These are phyloP conservation scores for Heterodera schachtii DNA, from an alignment of 1,140 invertebrate species.

Conservation along the genomic window DNA sequence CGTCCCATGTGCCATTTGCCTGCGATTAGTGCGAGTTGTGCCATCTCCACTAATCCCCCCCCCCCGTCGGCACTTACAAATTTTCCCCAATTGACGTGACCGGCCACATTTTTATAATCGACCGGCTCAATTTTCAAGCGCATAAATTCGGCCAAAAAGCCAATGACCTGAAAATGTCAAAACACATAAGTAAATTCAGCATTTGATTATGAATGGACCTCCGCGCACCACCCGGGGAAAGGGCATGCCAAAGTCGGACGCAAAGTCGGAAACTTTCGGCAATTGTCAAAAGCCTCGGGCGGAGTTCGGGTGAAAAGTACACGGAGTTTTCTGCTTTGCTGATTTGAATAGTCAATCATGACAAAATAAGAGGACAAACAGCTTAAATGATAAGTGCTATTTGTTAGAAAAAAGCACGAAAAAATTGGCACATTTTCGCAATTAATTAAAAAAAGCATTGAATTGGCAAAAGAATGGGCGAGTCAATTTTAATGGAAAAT, in stretches of 20 bases:
- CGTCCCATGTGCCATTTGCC: conserved; percentile 39
- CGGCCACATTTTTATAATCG: conserved; percentile 12
- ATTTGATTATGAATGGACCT: conserved; percentile 29
- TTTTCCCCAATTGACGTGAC: conserved; percentile 44
- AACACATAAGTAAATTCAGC: neutral
- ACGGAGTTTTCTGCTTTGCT: conserved; percentile 5
- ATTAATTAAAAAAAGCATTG: too few relatives aligned
- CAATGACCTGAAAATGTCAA: conserved; percentile 37
- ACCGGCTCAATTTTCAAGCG: conserved; percentile 44
- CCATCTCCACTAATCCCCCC: neutral
- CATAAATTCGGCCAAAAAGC: conserved; percentile 40
- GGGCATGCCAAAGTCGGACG: conserved; percentile 43
- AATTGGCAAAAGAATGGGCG: too few relatives aligned
- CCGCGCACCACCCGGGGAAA: conserved; percentile 49
- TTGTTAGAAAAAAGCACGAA: too few relatives aligned
- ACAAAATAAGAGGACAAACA: neutral
- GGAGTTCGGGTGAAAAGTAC: conserved; percentile 17
- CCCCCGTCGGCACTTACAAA: conserved; percentile 29
- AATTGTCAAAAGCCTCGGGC: conserved; percentile 46
- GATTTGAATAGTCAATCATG: neutral
- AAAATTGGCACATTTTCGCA: too few relatives aligned
- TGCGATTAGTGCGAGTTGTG: conserved; percentile 1
- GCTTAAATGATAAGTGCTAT: neutral
- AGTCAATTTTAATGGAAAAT: neutral
- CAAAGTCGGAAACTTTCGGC: conserved; percentile 39